Conservation (phyloP, 2,797 vertebrate genomes). For the Odontamblyopus rebecca region DNA sequence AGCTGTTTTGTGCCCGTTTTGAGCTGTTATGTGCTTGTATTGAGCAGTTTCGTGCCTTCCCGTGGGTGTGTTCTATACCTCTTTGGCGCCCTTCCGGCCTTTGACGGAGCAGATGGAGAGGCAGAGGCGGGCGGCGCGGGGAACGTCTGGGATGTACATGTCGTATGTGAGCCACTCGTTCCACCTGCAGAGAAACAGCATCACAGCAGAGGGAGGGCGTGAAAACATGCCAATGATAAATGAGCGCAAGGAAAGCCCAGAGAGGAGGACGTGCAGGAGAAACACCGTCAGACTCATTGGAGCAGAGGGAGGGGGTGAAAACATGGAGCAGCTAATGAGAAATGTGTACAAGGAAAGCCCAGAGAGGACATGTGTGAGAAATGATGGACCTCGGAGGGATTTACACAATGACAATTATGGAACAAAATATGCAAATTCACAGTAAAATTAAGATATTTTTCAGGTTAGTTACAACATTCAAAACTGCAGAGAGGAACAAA, state of each 20-base stretch:
- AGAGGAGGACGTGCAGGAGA: neutral
- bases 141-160: constrained; percentile 96
- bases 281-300: no score
- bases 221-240: neutral
- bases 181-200: constrained; percentile 80
- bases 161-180: constrained; percentile 97
- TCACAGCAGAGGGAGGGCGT: neutral
- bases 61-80: constrained; percentile 73
- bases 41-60: neutral
- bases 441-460: no score
- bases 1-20: no score
- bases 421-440: no score
- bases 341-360: neutral
- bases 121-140: constrained; percentile 94
- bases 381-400: no score
- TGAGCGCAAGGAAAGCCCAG: neutral
- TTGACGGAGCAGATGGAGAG: constrained; percentile 98
- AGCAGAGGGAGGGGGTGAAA: neutral
- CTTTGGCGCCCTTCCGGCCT: constrained; percentile 96
- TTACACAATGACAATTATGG: no score
- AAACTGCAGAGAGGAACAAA: no score
- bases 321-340: neutral
- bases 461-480: no score
- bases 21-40: no score
- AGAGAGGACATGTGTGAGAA: neutral